These are phyloP conservation scores for Odontophorus gujanensis DNA, from an alignment of 2,113 vertebrate species.

Conservation along the genomic window DNA sequence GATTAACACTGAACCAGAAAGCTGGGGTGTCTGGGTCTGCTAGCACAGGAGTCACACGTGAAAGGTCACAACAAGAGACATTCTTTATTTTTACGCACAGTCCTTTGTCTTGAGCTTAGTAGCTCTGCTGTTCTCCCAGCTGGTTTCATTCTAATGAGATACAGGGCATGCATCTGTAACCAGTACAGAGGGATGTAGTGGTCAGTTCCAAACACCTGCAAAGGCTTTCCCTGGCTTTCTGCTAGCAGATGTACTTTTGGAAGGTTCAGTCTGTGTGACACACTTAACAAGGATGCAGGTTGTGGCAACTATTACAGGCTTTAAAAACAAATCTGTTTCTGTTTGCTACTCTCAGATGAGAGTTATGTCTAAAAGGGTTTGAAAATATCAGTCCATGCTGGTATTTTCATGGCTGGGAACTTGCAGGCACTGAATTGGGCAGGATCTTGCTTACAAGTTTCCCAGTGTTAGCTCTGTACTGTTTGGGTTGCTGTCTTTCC, in stretches of 20 bases:
- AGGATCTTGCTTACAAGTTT: neutral
- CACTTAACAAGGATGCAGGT: neutral
- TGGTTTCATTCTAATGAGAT: neutral
- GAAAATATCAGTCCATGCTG: accelerated
- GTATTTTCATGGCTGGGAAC: neutral
- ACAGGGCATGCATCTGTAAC: accelerated
- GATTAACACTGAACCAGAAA: neutral
- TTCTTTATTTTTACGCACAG: neutral
- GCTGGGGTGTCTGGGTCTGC: neutral
- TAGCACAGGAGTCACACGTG: accelerated
- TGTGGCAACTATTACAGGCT: neutral
- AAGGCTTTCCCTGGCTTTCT: neutral
- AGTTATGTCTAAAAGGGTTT: neutral
- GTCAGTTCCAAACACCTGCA: neutral
- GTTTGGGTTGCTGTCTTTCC: neutral
- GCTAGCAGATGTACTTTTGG: neutral
- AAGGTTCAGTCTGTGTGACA: neutral
- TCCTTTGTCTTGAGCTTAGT: neutral
- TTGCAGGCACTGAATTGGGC: neutral
- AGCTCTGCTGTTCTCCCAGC: neutral
- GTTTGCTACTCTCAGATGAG: neutral
- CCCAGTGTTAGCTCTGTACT: neutral
- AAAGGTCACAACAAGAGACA: neutral
- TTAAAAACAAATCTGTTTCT: neutral
- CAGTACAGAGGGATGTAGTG: neutral